These are phyloP conservation scores for Australoheros facetus DNA, from an alignment of 2,797 vertebrate genomes.

Conservation along the genomic window DNA sequence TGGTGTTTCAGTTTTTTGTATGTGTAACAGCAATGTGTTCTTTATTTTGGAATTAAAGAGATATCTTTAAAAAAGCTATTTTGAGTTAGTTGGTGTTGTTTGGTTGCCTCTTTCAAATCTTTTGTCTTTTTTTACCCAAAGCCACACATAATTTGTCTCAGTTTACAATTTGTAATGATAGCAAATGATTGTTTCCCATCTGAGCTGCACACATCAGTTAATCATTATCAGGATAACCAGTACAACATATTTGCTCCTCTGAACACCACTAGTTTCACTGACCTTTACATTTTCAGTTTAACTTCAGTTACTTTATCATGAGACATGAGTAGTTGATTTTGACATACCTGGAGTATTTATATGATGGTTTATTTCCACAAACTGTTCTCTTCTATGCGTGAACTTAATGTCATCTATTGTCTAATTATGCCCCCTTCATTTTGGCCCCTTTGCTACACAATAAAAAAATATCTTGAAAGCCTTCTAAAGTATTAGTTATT, in stretches of 20 bases:
- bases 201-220: neutral
- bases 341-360: neutral
- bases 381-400: neutral
- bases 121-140: neutral
- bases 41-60: neutral
- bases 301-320: neutral
- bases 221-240: too few relatives aligned
- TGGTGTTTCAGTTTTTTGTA: neutral
- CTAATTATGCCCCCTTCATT: neutral
- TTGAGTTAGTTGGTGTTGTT: neutral
- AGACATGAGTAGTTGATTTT: neutral
- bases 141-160: neutral
- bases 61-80: neutral
- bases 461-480: neutral
- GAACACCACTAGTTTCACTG: neutral
- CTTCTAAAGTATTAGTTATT: neutral
- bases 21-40: neutral
- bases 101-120: neutral
- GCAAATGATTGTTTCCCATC: neutral
- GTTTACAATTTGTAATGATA: neutral
- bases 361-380: neutral
- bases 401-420: too few relatives aligned
- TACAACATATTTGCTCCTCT: neutral
- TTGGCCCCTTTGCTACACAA: too few relatives aligned
- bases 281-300: neutral